Evolutionary conservation across 2,113 vertebrate genomes (phyloP), one percentile per base, ranked within the genome.

Genomic region (Carassius gibelio): DNA sequence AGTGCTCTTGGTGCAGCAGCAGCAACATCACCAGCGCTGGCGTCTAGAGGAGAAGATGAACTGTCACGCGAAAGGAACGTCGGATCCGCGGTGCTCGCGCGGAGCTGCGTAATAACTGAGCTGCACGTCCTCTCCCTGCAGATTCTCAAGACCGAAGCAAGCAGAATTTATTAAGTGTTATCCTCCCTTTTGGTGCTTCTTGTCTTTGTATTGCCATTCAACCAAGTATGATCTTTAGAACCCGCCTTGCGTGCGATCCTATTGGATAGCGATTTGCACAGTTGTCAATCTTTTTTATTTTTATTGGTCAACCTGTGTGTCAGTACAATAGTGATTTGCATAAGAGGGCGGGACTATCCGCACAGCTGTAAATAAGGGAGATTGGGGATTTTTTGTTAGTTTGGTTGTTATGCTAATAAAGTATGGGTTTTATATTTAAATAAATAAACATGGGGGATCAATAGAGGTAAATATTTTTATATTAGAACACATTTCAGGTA

Each of bases 211-310:
- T 89, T 80, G 87, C 89, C 93, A 94, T 95, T 94, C 94, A 93
- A 91, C 94, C 95, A 92, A 95, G 94, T 93, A 79, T 94, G 94
- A 94, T 94, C 91, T 88, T 90, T 88, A 85, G 48, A 45, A 77
- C n/a, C 92, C 94, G 94, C 95, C 94, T 87, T 84, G 62, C 34
- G 77, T 26, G 55, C 17, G 59, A 91, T 88, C 21, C 85, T 83
- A 96, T 96, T 96, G 96, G 95, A 76, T 84, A 84, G 61, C 11
- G 62, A 8, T 1, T 62, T 64, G 79, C 88, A 85, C 94, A 93
- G 91, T 89, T 91, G 89, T 77, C 36, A 87, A 83, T 82, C 87
- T 0, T 71, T 74, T 61, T 30, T 81, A 89, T 23, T 89, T 23
- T 91, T 66, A 96, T 96, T 96, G 96, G 95, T 50, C 85, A 8